These are phyloP conservation scores for Trichoplax adhaerens DNA, from an alignment of 37 sponge, comb jelly and placozoan species.

Conservation along the genomic window DNA sequence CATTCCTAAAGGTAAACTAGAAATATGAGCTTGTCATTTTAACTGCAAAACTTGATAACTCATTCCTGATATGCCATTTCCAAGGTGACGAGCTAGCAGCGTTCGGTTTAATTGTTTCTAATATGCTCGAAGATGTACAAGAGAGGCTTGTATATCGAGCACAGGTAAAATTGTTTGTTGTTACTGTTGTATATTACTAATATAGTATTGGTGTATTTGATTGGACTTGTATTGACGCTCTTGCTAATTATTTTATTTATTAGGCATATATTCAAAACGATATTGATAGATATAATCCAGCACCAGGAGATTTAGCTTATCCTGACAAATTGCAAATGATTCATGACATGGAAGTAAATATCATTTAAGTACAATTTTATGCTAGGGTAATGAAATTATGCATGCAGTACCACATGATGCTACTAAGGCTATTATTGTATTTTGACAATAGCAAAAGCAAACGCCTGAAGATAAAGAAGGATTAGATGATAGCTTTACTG, in stretches of 20 bases:
- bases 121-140: constrained; percentile 85
- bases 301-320: constrained; percentile 92
- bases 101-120: constrained; percentile 56
- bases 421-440: too few species aligned
- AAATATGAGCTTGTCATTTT: neutral
- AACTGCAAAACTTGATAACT: neutral
- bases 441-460: too few species aligned
- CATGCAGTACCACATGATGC: constrained; percentile 1
- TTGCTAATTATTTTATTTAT: neutral
- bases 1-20: constrained; percentile 31
- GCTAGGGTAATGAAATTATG: neutral
- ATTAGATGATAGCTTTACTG: too few species aligned
- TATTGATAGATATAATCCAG: constrained; percentile 64
- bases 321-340: constrained; percentile 62
- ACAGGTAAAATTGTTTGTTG: constrained; percentile 31
- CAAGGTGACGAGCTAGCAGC: constrained; percentile 48
- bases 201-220: too few species aligned
- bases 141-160: constrained; percentile 85
- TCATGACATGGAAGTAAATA: constrained; percentile 9
- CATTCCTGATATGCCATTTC: neutral
- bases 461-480: too few species aligned
- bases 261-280: constrained; percentile 63
- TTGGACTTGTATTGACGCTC: neutral
- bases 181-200: neutral
- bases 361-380: constrained; percentile 16